Base-by-base conservation (phyloP, 2,888 invertebrate species). In the Stratiomys singularior region DNA sequence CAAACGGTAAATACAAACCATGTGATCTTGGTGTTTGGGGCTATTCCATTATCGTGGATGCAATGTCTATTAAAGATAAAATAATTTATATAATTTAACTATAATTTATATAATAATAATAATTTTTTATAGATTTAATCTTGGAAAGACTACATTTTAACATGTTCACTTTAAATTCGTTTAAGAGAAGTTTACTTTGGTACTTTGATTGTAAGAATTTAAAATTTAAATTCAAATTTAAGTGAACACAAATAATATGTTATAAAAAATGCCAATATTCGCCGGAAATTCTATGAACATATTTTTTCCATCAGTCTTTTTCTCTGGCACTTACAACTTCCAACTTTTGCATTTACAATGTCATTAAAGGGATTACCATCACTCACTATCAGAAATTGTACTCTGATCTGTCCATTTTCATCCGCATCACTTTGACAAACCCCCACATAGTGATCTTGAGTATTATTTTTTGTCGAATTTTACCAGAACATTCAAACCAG, bases 141-240 rank as follows among this genome's bases (percentile, higher is more conserved):
- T 13, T 52, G 52, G 52, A 52, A 52, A 15, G 15, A 13, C 15
- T 52, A 52, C 52, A 52, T 52, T n/a, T 44, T 52, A 52, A 13
- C 52, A 52, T 52, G 15, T 52, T 9, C 52, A 52, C 52, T 52
- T 52, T 52, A 52, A 9, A 52, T 52, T 52, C 52, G 52, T 52
- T 52, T 52, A 18, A 2, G 15, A 52, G 52, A 52, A 52, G 4
- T 52, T 52, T 52, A 52, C 4, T 52, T 13, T 18, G 18, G 15
- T 52, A 52, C 18, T 52, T 52, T 18, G 52, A 15, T 5, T 52
- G 52, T 15, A 13, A 52, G 7, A 52, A 9, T 15, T 3, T 52
- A 4, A 9, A n/a, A 52, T 52, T 18, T 13, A 13, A 18, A 15
- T 13, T 52, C 2, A 13, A 52, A 52, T 18, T 52, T 52, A 9